Base-by-base conservation (phyloP, 2,888 invertebrate species). In the Pilophorus perplexus region DNA sequence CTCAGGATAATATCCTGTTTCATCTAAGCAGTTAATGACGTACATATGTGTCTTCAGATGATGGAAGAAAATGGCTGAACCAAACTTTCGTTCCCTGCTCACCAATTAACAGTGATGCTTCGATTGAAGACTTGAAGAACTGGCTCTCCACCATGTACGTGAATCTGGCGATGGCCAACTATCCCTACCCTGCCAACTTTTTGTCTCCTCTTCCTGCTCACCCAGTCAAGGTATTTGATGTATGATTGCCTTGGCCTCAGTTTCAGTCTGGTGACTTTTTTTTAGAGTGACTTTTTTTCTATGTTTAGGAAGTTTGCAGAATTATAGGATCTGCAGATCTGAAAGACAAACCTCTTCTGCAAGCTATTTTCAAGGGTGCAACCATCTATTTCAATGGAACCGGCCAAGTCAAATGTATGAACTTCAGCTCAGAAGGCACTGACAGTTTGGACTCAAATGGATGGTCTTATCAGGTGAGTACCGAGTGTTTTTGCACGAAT, bases 81-180 rank as follows among this genome's bases (percentile, higher is more conserved):
- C 80, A 82, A 8, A 79, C 95, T 1, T 96, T 96, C 74, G 79
- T 81, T 16, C 83, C 87, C 0, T 74, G 93, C 10, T 83, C 83
- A 71, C 83, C 80, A 54, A 72, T 78, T 0, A 77, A 78, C 0
- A 84, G 87, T 72, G 20, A 14, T 28, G 8, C n/a, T 5, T 20
- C 23, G 1, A 75, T 86, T 0, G 73, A 77, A 0, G 72, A 72
- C 0, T 79, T 95, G 12, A 80, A 89, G 70, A 82, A 83, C 40
- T 95, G 88, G 83, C 77, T 96, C 2, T 75, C 78, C 28, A 83
- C 86, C 68, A 83, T 89, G 71, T 92, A 89, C 76, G 83, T 83
- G 6, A 87, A 88, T 73, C 77, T 96, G 70, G 95, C 94, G 0
- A 97, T 97, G 96, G 88, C 89, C 14, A 90, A 99, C 79, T 99